Evolutionary conservation across 2,797 vertebrate species (phyloP), one percentile per base, ranked within the genome.

Genomic region (Bradypodion ventrale): DNA sequence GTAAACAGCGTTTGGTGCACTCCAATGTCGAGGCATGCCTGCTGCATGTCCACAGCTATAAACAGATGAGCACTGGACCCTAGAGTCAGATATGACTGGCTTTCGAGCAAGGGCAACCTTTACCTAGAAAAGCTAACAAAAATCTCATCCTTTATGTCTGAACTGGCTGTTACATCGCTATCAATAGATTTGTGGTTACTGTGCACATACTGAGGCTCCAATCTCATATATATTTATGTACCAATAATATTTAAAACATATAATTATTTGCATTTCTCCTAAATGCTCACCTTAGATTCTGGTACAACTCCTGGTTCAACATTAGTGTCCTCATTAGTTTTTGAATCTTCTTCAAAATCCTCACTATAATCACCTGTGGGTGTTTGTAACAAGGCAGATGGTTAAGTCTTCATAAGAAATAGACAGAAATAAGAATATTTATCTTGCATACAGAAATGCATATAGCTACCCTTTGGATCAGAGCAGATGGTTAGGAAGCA

Each of bases 301-400:
- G 92, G 88, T n/a, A 75, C 0, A 0, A 29, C 1, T 9, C 82
- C 90, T 87, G 91, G 89, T 87, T 92, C 88, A 37, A 82, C 79
- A 65, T 92, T 82, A 83, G 21, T 90, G 59, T 83, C 89, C 63
- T 93, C 89, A 84, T 90, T 91, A 88, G 60, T 7, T 89, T 93
- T 93, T 52, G 92, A 89, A 46, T 92, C 94, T 85, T 95, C 95
- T 91, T 97, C 96, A 95, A 97, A 97, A 92, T 97, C 96, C 82
- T 96, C 96, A 91, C 95, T 97, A 79, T 97, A 97, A 85, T 90
- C 94, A 87, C 83, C 95, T 96, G 74, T 15, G 92, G 83, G 35
- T 49, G 49, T 83, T 66, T 5, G 84, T 86, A 90, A 15, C 35
- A 84, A 52, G 3, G 80, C 63, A 85, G 0, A 32, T 25, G 10